Evolutionary conservation across 2,888 invertebrate species (phyloP).

Genomic region (Diarsia mendica): DNA sequence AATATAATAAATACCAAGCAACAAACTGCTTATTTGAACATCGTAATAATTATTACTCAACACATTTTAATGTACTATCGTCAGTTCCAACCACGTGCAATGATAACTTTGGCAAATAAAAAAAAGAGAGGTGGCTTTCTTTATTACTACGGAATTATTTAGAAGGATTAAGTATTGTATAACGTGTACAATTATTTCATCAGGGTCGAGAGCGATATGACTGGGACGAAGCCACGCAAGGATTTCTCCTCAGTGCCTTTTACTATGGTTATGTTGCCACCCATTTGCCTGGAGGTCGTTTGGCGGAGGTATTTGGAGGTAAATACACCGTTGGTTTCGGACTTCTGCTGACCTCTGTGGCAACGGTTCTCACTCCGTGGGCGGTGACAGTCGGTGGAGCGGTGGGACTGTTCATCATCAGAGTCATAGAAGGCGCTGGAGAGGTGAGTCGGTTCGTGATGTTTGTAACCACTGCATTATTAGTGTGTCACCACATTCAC

Average conservation of each 20-base stretch:
- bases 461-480: not conserved
- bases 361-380: conserved; percentile 94
- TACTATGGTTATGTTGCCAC: conserved; percentile 96
- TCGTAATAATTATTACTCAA: conserved; percentile 22
- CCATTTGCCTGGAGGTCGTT: conserved; percentile 95
- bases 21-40: conserved; percentile 22
- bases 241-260: conserved; percentile 94
- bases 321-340: conserved; percentile 95
- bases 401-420: conserved; percentile 88
- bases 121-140: not conserved
- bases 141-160: not conserved
- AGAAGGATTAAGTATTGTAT: not conserved
- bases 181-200: conserved; percentile 2
- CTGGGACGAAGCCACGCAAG: conserved; percentile 93
- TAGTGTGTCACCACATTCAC: too few species aligned
- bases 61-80: conserved; percentile 7
- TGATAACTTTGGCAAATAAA: conserved; percentile 22
- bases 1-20: conserved; percentile 7
- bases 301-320: conserved; percentile 95
- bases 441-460: conserved; percentile 88
- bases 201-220: conserved; percentile 88
- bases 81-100: not conserved
- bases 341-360: conserved; percentile 93
- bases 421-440: conserved; percentile 90
- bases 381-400: conserved; percentile 91